A percentile compares a stretch with the other conserved stretches of the same genome.
phyloP scores from a whole-genome alignment of 1,140 invertebrate genomes.

The Drosophila melanica region DNA sequence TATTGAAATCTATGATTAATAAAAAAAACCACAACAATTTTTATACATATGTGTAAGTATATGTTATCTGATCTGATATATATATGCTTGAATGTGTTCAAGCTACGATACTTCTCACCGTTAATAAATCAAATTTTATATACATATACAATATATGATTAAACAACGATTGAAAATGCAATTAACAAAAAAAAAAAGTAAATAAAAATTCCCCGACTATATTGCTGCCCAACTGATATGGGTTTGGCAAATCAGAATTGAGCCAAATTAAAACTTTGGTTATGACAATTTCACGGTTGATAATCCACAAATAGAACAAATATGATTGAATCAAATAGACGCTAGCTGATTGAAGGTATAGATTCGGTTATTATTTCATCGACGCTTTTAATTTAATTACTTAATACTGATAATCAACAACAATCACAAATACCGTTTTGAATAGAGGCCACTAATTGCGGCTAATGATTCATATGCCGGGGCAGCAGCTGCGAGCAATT shows the following conservation, averaged over 20 bases:
- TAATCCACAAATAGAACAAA: slow-evolving; percentile 1
- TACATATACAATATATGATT: neutral
- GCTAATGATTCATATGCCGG: slow-evolving; percentile 54
- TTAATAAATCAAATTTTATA: slow-evolving; percentile 1
- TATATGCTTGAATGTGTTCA: neutral
- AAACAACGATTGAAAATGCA: slow-evolving; percentile 1
- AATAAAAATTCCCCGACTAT: slow-evolving; percentile 6
- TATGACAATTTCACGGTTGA: neutral
- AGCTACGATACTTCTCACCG: slow-evolving; percentile 1
- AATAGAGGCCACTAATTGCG: slow-evolving; percentile 34
- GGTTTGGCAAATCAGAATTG: slow-evolving; percentile 10
- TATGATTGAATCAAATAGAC: slow-evolving; percentile 12
- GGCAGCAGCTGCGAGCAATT: slow-evolving; percentile 31
- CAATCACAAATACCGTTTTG: slow-evolving; percentile 3
- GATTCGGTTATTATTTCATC: slow-evolving; percentile 14
- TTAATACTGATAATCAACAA: slow-evolving; percentile 9
- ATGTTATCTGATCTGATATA: neutral
- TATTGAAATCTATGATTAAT: neutral
- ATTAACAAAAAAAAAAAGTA: neutral
- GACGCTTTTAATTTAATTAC: slow-evolving; percentile 19
- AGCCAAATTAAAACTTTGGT: slow-evolving; percentile 19
- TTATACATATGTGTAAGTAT: neutral
- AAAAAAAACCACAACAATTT: neutral
- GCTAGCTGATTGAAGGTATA: neutral
- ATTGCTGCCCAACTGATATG: slow-evolving; percentile 14